A percentile compares a stretch with the other conserved stretches of the same genome.
Evolutionary conservation across 2,113 vertebrate genomes (phyloP).

Genomic region (Heterocephalus glaber): DNA sequence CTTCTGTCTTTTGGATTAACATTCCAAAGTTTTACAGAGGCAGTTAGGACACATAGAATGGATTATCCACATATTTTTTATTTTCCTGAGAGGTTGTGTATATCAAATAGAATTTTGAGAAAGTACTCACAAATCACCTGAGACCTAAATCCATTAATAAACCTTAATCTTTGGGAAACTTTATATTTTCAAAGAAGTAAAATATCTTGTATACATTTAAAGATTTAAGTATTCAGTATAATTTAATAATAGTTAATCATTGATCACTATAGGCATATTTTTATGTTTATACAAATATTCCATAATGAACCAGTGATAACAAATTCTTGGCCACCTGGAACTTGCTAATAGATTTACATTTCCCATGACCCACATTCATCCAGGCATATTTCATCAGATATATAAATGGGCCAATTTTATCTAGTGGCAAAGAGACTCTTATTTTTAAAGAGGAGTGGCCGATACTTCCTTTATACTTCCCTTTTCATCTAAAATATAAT

Average conservation of each 20-base stretch:
- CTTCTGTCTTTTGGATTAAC: constrained; percentile 53
- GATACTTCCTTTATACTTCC: neutral
- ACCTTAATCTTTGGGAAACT: constrained; percentile 13
- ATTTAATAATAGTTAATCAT: constrained; percentile 19
- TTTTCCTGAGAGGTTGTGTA: neutral
- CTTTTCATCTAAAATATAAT: constrained; percentile 32
- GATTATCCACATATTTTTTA: neutral
- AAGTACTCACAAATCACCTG: constrained; percentile 4
- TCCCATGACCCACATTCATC: neutral
- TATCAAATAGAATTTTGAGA: constrained; percentile 14
- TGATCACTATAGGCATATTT: neutral
- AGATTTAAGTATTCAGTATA: constrained; percentile 11
- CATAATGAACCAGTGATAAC: neutral
- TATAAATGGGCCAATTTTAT: neutral
- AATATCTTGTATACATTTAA: neutral
- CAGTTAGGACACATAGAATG: neutral
- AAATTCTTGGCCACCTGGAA: neutral
- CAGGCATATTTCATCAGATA: neutral
- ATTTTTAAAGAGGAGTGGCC: neutral
- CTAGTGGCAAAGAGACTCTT: neutral
- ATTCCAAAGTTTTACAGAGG: neutral
- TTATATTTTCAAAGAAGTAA: neutral
- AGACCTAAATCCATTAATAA: constrained; percentile 11
- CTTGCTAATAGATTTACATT: neutral
- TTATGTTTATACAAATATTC: neutral